These are phyloP conservation scores for Acrobasis suavella DNA, from an alignment of 2,888 invertebrate genomes.

Conservation along the genomic window DNA sequence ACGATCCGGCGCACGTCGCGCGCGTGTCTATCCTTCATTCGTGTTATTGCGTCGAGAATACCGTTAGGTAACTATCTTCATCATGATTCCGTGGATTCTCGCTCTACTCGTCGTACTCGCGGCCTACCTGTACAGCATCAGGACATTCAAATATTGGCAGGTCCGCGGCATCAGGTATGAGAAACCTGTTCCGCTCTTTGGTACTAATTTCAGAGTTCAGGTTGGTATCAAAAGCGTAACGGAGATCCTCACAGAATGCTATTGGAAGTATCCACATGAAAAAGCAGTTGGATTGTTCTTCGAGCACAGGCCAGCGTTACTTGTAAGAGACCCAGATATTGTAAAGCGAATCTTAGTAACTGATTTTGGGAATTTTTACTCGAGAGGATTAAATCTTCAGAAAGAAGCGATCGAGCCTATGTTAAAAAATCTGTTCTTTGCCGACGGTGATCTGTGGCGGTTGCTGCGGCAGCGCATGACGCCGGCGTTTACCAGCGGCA, in stretches of 20 bases:
- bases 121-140: constrained; percentile 47
- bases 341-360: constrained; percentile 46
- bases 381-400: constrained; percentile 46
- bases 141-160: constrained; percentile 49
- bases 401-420: constrained; percentile 51
- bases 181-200: constrained; percentile 45
- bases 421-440: constrained; percentile 55
- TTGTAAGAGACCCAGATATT: constrained; percentile 54
- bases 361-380: constrained; percentile 50
- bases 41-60: no score
- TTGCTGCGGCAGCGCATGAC: constrained; percentile 60
- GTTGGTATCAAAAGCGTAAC: constrained; percentile 44
- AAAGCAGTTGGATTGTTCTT: constrained; percentile 52
- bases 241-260: constrained; percentile 43
- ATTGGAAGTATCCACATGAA: constrained; percentile 54
- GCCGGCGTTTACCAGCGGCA: constrained; percentile 60
- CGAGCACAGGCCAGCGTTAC: constrained; percentile 42
- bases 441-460: constrained; percentile 60
- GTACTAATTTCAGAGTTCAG: constrained; percentile 41
- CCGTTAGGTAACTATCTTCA: neutral
- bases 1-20: no score
- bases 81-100: constrained; percentile 13
- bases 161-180: constrained; percentile 49
- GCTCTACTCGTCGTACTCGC: constrained; percentile 30
- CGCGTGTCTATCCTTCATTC: no score